Conservation (phyloP, 2,888 invertebrate species). For the Melikaiella ostensackeni region DNA sequence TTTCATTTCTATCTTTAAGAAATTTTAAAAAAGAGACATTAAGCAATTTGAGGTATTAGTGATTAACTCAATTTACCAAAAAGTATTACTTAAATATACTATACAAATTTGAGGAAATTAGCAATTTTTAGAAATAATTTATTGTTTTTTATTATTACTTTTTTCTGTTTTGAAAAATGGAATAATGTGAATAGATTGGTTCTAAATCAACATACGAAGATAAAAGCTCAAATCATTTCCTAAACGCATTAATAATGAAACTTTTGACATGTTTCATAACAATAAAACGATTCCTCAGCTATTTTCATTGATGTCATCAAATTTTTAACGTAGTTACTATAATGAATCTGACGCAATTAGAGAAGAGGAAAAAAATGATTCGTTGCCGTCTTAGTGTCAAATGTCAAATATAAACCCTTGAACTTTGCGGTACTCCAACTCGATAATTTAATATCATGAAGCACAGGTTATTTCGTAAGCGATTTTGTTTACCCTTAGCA, state of each 20-base stretch:
- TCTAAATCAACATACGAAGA: too few relatives aligned
- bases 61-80: too few relatives aligned
- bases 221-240: background rate
- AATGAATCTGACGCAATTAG: slow-evolving; percentile 5
- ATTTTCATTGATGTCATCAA: background rate
- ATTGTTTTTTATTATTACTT: too few relatives aligned
- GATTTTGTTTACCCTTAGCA: slow-evolving; percentile 60
- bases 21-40: too few relatives aligned
- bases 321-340: background rate
- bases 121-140: too few relatives aligned
- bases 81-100: too few relatives aligned
- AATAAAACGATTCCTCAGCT: slow-evolving; percentile 13
- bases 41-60: too few relatives aligned
- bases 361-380: slow-evolving; percentile 1
- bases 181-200: too few relatives aligned
- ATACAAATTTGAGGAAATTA: too few relatives aligned
- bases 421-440: background rate
- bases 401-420: slow-evolving; percentile 1
- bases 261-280: background rate
- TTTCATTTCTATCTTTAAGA: too few relatives aligned
- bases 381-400: slow-evolving; percentile 17
- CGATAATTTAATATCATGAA: slow-evolving; percentile 29
- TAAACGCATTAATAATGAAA: background rate
- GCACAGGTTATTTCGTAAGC: slow-evolving; percentile 62
- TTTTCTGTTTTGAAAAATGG: too few relatives aligned